A percentile compares a stretch with the other conserved stretches of the same genome.
Evolutionary conservation across 2,113 vertebrate genomes (phyloP).

Genomic region (Arenaria interpres): DNA sequence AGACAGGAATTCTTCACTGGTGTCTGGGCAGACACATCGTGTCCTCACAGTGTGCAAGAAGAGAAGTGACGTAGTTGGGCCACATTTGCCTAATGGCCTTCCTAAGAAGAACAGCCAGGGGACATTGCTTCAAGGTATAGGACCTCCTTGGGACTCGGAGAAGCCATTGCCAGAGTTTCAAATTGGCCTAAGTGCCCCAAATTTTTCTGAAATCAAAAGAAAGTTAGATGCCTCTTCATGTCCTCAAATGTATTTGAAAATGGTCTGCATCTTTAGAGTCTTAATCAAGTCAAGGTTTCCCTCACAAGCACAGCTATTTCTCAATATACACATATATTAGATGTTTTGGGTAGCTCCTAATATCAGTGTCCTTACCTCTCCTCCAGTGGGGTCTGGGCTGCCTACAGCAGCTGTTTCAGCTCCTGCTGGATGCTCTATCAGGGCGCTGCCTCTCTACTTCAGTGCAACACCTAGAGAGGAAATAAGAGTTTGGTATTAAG

Average conservation of each 20-base stretch:
- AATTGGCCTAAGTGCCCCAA: not conserved
- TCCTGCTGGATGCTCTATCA: conserved; percentile 67
- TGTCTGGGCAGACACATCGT: not conserved
- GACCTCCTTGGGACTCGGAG: not conserved
- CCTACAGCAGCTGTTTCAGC: conserved; percentile 71
- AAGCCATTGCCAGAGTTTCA: not conserved
- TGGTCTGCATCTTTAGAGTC: not conserved
- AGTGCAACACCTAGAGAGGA: conserved; percentile 51
- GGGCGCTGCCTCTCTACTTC: conserved; percentile 65
- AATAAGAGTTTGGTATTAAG: not conserved
- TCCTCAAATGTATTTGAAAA: not conserved
- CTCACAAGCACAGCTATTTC: not conserved
- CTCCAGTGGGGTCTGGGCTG: conserved; percentile 72
- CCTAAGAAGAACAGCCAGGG: not conserved
- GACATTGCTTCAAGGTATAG: not conserved
- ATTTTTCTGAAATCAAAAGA: not conserved
- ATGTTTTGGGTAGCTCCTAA: not conserved
- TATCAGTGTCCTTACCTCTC: conserved; percentile 52
- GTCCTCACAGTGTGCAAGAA: not conserved
- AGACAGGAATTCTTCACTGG: not conserved
- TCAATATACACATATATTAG: not conserved
- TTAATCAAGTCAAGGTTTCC: not conserved
- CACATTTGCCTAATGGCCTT: not conserved
- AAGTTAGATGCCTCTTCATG: not conserved
- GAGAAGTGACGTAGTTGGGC: not conserved